Evolutionary conservation across 2,113 vertebrate species (phyloP), one percentile per base, ranked within the genome.

Genomic region (Archilochus colubris): DNA sequence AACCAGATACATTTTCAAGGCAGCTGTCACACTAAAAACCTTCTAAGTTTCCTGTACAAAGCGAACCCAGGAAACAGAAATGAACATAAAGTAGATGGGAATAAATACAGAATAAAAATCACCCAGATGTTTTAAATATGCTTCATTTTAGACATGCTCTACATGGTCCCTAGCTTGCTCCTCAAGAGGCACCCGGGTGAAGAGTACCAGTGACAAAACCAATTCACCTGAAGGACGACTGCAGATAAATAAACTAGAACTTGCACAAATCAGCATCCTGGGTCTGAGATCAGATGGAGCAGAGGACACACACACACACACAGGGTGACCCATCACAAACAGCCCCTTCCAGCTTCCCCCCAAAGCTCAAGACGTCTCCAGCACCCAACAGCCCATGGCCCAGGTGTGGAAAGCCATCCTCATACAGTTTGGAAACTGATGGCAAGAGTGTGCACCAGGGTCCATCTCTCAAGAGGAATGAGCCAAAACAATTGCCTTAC

Each of bases 401-500:
- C 8, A 2, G 1, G 4, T 36, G 53, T 59, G 66, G 21, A n/a
- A 44, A 5, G 8, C 12, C 36, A 28, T 54, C 50, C 5, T 0
- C 18, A 15, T 14, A 44, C 44, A 23, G 57, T 64, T 28, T 12
- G 27, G 55, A 25, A 31, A 44, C 18, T 4, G 40, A 31, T 2
- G 61, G 76, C 82, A 88, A 53, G 38, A 62, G 50, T 1, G 54
- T 1, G 64, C 11, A 43, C 2, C 88, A 88, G 72, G 44, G 44
- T 3, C 54, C 69, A 70, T 62, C 62, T 53, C 36, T 10, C 25
- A 33, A 31, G 25, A 25, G 40, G 92, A 95, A 96, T 10, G 23
- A 95, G 64, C 18, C 66, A 88, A 85, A 96, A 86, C 12, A 46
- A 79, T 13, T 46, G 79, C 62, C 98, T 98, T 98, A 99, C 99